Evolutionary conservation across 2,888 invertebrate species (phyloP).

Genomic region (Tridacna gigas): DNA sequence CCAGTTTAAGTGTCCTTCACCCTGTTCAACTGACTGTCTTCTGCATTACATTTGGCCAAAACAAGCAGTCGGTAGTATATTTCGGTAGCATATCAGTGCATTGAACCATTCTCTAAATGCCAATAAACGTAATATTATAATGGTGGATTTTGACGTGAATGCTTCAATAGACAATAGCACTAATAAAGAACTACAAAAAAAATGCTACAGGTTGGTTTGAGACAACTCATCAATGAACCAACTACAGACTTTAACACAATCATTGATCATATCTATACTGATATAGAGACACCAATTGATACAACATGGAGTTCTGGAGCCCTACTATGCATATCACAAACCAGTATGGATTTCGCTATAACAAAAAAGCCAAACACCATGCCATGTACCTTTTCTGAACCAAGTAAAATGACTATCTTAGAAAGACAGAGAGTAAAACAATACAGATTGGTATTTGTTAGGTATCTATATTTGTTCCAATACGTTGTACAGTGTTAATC

Average conservation of each 20-base stretch:
- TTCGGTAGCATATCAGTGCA: neutral
- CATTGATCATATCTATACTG: conserved; percentile 16
- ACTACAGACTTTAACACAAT: conserved; percentile 2
- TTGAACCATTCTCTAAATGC: neutral
- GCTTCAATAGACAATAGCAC: neutral
- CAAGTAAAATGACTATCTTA: too few species aligned
- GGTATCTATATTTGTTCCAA: too few species aligned
- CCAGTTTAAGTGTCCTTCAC: neutral
- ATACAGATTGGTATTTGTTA: too few species aligned
- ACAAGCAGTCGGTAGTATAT: neutral
- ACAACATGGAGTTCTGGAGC: conserved; percentile 26
- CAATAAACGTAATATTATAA: conserved; percentile 2
- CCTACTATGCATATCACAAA: conserved; percentile 30
- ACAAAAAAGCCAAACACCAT: neutral
- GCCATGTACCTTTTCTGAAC: too few species aligned
- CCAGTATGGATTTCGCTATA: conserved; percentile 21
- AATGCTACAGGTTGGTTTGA: neutral
- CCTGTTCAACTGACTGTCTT: conserved; percentile 18
- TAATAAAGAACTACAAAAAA: neutral
- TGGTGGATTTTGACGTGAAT: conserved; percentile 25
- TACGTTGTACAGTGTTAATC: too few species aligned
- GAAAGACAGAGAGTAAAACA: too few species aligned
- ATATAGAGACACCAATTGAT: conserved; percentile 14
- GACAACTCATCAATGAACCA: neutral
- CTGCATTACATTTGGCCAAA: conserved; percentile 6